Conservation (phyloP, 2,113 vertebrate species). For the Sula dactylatra region DNA sequence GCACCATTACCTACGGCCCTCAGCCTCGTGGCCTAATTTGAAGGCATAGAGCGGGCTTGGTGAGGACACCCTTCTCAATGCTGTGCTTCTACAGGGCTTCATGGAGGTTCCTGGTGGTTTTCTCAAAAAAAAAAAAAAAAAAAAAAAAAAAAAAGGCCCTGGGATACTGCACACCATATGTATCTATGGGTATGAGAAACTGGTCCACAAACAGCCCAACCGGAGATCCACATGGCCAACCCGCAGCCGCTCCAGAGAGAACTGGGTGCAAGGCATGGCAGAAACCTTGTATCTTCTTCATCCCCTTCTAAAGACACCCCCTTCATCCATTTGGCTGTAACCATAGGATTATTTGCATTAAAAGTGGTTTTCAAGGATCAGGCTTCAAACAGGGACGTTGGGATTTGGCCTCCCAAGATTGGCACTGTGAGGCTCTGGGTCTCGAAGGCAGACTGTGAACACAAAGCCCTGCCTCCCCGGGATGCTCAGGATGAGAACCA, state of each 20-base stretch:
- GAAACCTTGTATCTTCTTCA: not conserved
- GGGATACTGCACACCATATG: not conserved
- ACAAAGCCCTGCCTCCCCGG: rapidly evolving
- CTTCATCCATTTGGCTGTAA: not conserved
- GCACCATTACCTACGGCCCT: not conserved
- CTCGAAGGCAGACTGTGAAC: not conserved
- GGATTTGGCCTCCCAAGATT: not conserved
- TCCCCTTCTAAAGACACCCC: not conserved
- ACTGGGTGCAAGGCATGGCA: not conserved
- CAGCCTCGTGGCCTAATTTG: not conserved
- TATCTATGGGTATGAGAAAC: not conserved
- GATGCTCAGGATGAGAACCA: not conserved
- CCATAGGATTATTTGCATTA: not conserved
- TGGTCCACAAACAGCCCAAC: not conserved
- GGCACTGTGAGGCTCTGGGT: not conserved
- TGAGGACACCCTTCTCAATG: not conserved
- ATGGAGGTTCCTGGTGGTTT: not conserved
- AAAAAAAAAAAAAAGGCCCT: not conserved
- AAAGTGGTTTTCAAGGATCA: not conserved
- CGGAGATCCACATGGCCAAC: not conserved
- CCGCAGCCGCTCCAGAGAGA: not conserved
- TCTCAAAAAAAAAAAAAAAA: not conserved
- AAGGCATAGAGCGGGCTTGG: not conserved
- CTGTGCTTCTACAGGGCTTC: not conserved
- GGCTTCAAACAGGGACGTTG: not conserved